Conservation (phyloP, 1,140 invertebrate species). For the Pseudomyrmex sp. region DNA sequence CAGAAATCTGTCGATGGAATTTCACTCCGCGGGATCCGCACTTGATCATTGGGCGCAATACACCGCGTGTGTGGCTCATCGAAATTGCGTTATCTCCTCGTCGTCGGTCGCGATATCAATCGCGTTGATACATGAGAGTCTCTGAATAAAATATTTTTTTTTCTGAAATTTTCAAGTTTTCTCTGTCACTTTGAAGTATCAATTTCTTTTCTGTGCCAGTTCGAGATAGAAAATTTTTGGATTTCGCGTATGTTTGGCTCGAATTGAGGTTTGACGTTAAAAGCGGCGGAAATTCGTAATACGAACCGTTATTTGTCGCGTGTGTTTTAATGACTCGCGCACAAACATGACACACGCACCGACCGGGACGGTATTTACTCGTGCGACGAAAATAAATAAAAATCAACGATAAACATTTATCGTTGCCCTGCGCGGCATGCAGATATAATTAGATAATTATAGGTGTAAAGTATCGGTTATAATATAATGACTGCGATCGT, state of each 20-base stretch:
- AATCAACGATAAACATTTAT: conserved; percentile 30
- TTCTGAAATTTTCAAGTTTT: neutral
- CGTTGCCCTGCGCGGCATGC: neutral
- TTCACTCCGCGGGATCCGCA: neutral
- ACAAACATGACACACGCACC: neutral
- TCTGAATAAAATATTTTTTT: neutral
- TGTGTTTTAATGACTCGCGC: conserved; percentile 4
- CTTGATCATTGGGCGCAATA: neutral
- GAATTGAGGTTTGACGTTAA: neutral
- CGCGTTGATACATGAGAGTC: neutral
- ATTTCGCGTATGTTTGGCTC: neutral
- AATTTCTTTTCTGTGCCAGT: neutral
- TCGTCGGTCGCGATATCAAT: neutral
- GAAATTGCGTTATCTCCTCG: neutral
- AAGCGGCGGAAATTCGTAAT: neutral
- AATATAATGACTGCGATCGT: conserved; percentile 33
- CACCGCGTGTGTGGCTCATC: neutral
- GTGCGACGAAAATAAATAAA: conserved; percentile 41
- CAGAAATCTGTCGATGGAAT: conserved; percentile 55
- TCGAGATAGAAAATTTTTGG: neutral
- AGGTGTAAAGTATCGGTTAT: conserved; percentile 35
- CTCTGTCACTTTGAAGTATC: neutral
- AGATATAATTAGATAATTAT: conserved; percentile 50
- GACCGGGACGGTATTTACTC: neutral
- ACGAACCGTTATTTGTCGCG: conserved; percentile 8